Conservation (phyloP, 2,888 invertebrate genomes). For the Ormyrus pomaceus region DNA sequence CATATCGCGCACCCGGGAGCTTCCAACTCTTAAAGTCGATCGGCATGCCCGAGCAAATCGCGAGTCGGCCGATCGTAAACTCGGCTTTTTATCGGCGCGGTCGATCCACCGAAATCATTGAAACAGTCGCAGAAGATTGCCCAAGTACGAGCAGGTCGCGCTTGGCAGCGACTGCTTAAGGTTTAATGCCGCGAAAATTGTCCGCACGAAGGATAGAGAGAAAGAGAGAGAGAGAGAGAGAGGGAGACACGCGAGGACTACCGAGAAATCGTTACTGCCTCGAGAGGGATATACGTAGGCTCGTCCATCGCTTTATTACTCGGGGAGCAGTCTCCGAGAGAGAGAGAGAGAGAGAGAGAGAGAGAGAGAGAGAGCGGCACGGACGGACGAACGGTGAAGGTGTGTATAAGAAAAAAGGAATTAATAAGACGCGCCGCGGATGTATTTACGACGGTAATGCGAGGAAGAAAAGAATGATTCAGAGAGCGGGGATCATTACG, state of each 20-base stretch:
- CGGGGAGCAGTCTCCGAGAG: not conserved
- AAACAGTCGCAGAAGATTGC: not conserved
- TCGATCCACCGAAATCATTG: constrained; percentile 11
- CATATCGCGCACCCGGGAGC: not conserved
- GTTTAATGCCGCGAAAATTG: constrained; percentile 30
- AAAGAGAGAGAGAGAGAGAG: not conserved
- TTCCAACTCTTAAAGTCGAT: constrained; percentile 26
- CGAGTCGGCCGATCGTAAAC: constrained; percentile 28
- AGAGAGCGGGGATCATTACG: constrained; percentile 33
- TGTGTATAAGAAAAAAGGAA: constrained; percentile 19
- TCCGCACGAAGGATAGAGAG: not conserved
- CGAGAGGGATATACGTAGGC: not conserved
- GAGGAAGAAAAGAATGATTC: constrained; percentile 23
- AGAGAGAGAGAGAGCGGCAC: too few relatives aligned
- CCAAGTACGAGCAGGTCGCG: not conserved
- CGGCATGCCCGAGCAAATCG: constrained; percentile 40
- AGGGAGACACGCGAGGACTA: not conserved
- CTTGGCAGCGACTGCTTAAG: not conserved
- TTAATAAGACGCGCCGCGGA: constrained; percentile 30
- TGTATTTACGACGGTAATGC: constrained; percentile 42
- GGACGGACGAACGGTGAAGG: not conserved
- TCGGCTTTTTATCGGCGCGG: constrained; percentile 6
- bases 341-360: too few relatives aligned
- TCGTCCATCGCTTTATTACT: constrained; percentile 41
- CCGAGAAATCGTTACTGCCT: constrained; percentile 32